Base-by-base conservation (phyloP, 2,888 invertebrate species). In the Leistus spinibarbis region DNA sequence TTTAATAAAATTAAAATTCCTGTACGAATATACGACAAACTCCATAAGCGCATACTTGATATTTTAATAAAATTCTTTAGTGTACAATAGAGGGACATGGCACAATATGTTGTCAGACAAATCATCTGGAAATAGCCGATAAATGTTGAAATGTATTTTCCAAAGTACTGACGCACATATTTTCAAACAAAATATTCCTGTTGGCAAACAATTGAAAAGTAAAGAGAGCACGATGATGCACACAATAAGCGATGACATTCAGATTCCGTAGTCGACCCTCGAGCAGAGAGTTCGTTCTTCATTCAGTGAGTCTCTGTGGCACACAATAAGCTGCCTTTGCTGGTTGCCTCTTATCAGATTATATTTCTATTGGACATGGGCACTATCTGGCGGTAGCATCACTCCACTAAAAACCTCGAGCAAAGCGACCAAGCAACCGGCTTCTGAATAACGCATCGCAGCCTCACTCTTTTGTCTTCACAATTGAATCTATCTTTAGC, bases 101-200 rank as follows among this genome's bases (percentile, higher is more conserved):
- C 66, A 73, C 62, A 54, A 54, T 63, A 72, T 69, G 77, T 79
- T 77, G 78, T 77, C 76, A 64, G 77, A 74, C 79, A 78, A 77
- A 77, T 78, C 67, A 77, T 74, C 76, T 70, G 60, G 70, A 76
- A 78, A 76, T 73, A 60, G 77, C 77, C 70, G 77, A 75, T 78
- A 78, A 78, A 78, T 78, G 73, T 70, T 69, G 72, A 78, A 60
- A 76, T 40, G 7, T 40, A 40, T 40, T 40, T 40, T 40, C 13
- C 54, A 3, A 1, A 16, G 4, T 17, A 22, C 19, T 60, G 60
- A 9, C 10, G 1, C 3, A 40, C 40, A 40, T 40, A 10, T 40
- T 27, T 27, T 40, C 13, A 10, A 40, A 40, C 40, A 40, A 40
- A 40, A 7, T 10, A 24, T 24, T 24, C 24, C 57, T 57, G 54